Evolutionary conservation across 2,113 vertebrate species (phyloP), one percentile per base, ranked within the genome.

Genomic region (Excalfactoria chinensis): DNA sequence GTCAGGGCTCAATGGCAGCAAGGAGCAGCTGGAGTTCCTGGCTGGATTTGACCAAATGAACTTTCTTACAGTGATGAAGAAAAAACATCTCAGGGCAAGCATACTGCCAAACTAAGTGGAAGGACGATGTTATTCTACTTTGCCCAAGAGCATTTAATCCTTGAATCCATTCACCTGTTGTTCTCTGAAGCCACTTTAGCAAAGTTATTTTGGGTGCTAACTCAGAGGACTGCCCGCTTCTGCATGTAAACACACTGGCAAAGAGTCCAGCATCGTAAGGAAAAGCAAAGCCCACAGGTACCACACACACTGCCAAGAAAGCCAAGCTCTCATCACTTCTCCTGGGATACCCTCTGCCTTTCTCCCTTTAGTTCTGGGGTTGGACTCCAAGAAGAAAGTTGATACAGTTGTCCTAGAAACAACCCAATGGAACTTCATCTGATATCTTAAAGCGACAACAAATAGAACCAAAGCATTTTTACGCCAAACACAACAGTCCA

Each of bases 401-500:
- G 97, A 98, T 96, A 97, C 95, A 97, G 97, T 96, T 97, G 81
- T 77, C 97, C 95, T 88, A 95, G 72, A 96, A 66, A 67, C 78
- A 93, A 89, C 70, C 49, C 78, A 90, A 66, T 77, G 87, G 89
- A 91, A 94, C 96, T 95, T 93, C 80, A 97, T 95, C 96, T 97
- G 90, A 48, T 96, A 97, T 92, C 96, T 96, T 93, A 88, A 97
- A 93, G 70, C 96, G 96, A 98, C 96, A 98, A 98, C 96, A 98
- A 98, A 97, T 97, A 98, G 85, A 93, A 53, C 73, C 70, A 88
- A 88, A 78, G 95, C 69, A 64, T 35, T 81, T 91, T 56, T 63
- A 71, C 82, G 96, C 97, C 98, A 98, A 98, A 82, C 51, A 89
- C 97, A 98, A 97, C 84, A 97, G 91, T 73, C 88, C 51, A 68